Percentiles rank a stretch among this genome's conserved stretches.
Conservation (phyloP, 1,140 invertebrate genomes). For the Agrypnia vestita region DNA sequence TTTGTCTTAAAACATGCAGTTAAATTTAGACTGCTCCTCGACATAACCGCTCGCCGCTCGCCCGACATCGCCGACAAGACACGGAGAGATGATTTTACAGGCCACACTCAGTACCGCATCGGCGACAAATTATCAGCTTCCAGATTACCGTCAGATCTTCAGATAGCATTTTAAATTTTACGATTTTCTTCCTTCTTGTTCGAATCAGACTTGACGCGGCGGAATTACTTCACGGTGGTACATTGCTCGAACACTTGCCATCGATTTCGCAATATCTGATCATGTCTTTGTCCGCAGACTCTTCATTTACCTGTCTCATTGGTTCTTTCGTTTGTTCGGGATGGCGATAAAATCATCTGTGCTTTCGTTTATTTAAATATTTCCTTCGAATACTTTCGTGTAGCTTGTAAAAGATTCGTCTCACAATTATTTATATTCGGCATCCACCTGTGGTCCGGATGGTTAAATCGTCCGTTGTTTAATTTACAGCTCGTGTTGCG, state of each 20-base stretch:
- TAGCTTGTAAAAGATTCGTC: neutral
- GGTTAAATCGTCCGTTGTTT: too few relatives aligned
- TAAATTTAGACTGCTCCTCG: constrained; percentile 57
- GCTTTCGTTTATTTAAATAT: neutral
- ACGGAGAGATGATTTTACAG: neutral
- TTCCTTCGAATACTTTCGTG: neutral
- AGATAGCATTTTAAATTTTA: neutral
- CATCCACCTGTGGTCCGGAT: too few relatives aligned
- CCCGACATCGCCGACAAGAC: constrained; percentile 16
- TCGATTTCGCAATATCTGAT: neutral
- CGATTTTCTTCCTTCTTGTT: too few relatives aligned
- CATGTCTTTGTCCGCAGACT: constrained; percentile 3
- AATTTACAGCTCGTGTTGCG: too few relatives aligned
- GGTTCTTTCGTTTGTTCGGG: neutral
- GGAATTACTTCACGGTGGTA: neutral
- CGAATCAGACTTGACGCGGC: neutral
- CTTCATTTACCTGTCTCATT: constrained; percentile 1
- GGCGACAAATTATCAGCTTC: neutral
- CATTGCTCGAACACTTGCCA: neutral
- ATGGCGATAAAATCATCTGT: neutral
- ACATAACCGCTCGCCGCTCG: neutral
- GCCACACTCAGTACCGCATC: neutral
- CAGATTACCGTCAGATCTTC: neutral
- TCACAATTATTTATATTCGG: neutral
- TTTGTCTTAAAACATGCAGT: constrained; percentile 57